A percentile compares a stretch with the other conserved stretches of the same genome.
These are phyloP conservation scores for Tachypleus tridentatus DNA, from an alignment of 1,140 invertebrate genomes.

Conservation along the genomic window DNA sequence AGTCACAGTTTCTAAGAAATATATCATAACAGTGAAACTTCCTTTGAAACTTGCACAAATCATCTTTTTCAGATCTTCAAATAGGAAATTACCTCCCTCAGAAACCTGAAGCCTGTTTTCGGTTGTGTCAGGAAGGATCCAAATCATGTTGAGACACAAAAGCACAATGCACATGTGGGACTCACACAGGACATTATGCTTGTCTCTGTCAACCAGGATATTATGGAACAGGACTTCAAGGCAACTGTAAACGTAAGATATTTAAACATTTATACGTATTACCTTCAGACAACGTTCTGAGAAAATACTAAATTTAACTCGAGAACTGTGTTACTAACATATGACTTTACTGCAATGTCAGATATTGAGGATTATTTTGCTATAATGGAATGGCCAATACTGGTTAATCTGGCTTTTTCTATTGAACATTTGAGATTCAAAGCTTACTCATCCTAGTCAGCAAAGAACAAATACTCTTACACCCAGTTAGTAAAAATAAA, in stretches of 20 bases:
- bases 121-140: slow-evolving; percentile 37
- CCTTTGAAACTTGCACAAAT: neutral
- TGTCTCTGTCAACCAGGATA: slow-evolving; percentile 52
- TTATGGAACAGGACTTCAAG: slow-evolving; percentile 49
- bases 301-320: too few relatives aligned
- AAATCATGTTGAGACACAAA: slow-evolving; percentile 45
- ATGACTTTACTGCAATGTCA: neutral
- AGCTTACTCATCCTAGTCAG: too few relatives aligned
- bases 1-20: neutral
- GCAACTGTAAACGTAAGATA: slow-evolving; percentile 46
- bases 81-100: slow-evolving; percentile 44
- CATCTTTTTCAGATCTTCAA: slow-evolving; percentile 43
- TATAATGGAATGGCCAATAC: too few relatives aligned
- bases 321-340: too few relatives aligned
- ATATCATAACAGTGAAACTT: slow-evolving; percentile 3
- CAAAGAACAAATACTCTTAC: too few relatives aligned
- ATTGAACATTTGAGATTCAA: too few relatives aligned
- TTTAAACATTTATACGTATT: slow-evolving; percentile 3
- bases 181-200: slow-evolving; percentile 51
- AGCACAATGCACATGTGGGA: slow-evolving; percentile 52
- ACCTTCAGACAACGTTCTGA: too few relatives aligned
- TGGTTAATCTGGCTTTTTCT: too few relatives aligned
- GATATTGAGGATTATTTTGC: neutral
- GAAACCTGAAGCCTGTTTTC: slow-evolving; percentile 39
- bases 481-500: too few relatives aligned